A percentile compares a stretch with the other conserved stretches of the same genome.
phyloP scores from a whole-genome alignment of 2,888 invertebrate species.

The Liopterus haemorrhoidalis region DNA sequence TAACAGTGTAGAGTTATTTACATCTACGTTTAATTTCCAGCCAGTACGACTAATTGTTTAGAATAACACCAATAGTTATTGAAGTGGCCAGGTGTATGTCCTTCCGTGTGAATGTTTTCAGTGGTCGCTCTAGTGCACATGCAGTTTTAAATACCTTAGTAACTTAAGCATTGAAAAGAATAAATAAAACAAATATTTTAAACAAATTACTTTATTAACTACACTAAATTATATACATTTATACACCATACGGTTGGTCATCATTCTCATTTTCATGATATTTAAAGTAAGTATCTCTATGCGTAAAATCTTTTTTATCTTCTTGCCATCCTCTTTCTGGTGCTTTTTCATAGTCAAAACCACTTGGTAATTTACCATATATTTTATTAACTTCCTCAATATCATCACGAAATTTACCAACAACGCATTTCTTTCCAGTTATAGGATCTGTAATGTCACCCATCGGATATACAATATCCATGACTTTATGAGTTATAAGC shows the following conservation, averaged over 20 bases:
- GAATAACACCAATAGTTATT: no score
- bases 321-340: conserved; percentile 76
- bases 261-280: conserved; percentile 72
- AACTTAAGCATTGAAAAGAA: no score
- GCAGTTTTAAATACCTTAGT: no score
- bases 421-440: conserved; percentile 72
- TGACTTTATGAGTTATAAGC: conserved; percentile 71
- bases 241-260: conserved; percentile 65
- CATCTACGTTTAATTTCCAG: no score
- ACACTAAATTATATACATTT: conserved; percentile 34
- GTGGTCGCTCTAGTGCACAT: no score
- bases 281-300: conserved; percentile 69
- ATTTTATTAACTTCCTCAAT: conserved; percentile 60
- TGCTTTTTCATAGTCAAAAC: conserved; percentile 71
- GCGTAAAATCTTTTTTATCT: conserved; percentile 74
- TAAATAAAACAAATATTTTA: no score
- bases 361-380: conserved; percentile 62
- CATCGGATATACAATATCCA: conserved; percentile 71
- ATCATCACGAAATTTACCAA: conserved; percentile 67
- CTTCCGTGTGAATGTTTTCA: no score
- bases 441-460: conserved; percentile 85
- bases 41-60: no score
- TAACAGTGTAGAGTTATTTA: no score
- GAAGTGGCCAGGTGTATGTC: no score
- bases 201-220: conserved; percentile 7